Conservation (phyloP, 2,888 invertebrate genomes). For the Nomada goodeniana region DNA sequence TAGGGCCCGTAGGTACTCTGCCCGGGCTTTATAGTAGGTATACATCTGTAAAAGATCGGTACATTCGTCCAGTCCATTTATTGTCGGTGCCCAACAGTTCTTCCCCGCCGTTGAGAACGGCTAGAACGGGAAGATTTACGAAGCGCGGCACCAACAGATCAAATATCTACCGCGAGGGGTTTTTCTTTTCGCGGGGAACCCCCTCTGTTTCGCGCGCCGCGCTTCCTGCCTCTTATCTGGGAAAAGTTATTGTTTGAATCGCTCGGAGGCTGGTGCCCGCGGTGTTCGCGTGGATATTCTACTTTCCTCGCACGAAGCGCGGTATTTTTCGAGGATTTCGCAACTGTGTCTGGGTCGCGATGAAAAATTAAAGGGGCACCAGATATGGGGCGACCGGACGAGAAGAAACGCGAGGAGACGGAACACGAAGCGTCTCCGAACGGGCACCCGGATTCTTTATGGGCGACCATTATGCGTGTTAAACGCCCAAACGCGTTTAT, state of each 20-base stretch:
- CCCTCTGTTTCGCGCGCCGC: conserved; percentile 1
- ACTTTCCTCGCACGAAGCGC: too few relatives aligned
- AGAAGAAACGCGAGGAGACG: not conserved
- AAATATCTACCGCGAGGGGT: conserved; percentile 35
- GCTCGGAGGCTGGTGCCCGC: not conserved
- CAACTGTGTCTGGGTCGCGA: not conserved
- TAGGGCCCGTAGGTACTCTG: conserved; percentile 52
- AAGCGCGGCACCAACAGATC: conserved; percentile 37
- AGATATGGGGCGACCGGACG: not conserved
- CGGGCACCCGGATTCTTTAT: conserved; percentile 57
- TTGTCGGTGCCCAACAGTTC: conserved; percentile 51
- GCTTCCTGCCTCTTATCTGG: not conserved
- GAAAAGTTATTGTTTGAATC: conserved; percentile 21
- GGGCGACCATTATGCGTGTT: conserved; percentile 56
- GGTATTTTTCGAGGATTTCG: too few relatives aligned
- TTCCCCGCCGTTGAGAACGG: conserved; percentile 28
- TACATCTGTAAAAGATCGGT: conserved; percentile 62
- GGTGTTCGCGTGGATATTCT: not conserved
- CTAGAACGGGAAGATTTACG: conserved; percentile 46
- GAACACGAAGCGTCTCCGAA: conserved; percentile 37
- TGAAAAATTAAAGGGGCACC: not conserved
- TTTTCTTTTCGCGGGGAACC: conserved; percentile 7
- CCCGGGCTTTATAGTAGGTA: conserved; percentile 50
- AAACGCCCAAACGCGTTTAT: conserved; percentile 65
- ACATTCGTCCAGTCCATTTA: conserved; percentile 52